Base-by-base conservation (phyloP, 2,113 vertebrate species). In the Argyrosomus japonicus region DNA sequence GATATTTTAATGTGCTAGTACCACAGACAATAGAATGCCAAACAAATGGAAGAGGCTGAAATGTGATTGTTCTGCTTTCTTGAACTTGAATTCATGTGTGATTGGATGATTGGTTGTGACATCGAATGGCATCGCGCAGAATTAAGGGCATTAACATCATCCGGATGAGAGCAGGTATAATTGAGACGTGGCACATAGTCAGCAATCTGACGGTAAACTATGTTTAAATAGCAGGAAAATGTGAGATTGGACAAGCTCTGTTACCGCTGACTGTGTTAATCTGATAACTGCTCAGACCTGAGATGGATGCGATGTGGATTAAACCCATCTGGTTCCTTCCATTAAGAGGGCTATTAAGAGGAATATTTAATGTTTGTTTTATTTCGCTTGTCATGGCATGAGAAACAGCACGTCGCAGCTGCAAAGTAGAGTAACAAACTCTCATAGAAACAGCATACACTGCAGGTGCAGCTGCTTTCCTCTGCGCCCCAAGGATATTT, bases 61-160 rank as follows among this genome's bases (percentile, higher is more conserved):
- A 91, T 86, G 40, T 80, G 54, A 73, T 81, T 36, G 64, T 73
- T 90, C 89, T 80, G 79, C 79, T 85, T 69, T 78, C 74, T 79
- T 29, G 13, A 91, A 75, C 78, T 53, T 69, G 17, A 62, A 62
- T 32, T 54, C 21, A 9, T 45, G 29, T 76, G 56, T 68, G 75
- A 82, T 73, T 5, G 15, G 68, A n/a, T 72, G 75, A 84, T 64
- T 79, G 68, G 64, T 82, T 67, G 54, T 62, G 68, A 40, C 71
- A 54, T 87, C 56, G 36, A 77, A 82, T 70, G 45, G 11, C 43
- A 73, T 73, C 50, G 77, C 21, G 5, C 62, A 58, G 67, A 87
- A 83, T 87, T 71, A 77, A 87, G 62, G 56, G 68, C 47, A 70
- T 84, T 87, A 78, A 48, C 73, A 69, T 90, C 40, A 54, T 82